phyloP scores from a whole-genome alignment of 2,113 vertebrate genomes.

The Platanista minor region DNA sequence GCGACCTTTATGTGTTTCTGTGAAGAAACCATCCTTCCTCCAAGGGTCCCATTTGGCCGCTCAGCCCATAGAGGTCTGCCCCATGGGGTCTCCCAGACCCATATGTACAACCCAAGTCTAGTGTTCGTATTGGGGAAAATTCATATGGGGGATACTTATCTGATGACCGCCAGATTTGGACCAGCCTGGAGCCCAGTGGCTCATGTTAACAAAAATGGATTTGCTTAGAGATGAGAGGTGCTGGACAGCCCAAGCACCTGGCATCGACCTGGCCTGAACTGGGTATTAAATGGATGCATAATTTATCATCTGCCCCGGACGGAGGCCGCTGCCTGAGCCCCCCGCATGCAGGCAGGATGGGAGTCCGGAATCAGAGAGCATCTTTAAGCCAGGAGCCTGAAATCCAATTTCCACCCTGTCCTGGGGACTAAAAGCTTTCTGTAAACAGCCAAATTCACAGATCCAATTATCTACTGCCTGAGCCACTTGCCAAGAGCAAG shows the following conservation, averaged over 20 bases:
- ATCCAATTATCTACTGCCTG: constrained; percentile 6
- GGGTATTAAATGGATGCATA: neutral
- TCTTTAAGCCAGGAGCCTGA: constrained; percentile 25
- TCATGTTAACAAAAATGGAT: neutral
- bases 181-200: neutral
- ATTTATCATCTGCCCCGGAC: neutral
- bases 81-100: accelerated
- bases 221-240: neutral
- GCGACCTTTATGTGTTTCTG: accelerated
- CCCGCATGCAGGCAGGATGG: neutral
- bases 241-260: neutral
- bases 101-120: accelerated
- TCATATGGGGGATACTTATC: too few species aligned
- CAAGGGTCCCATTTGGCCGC: neutral
- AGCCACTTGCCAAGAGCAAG: neutral
- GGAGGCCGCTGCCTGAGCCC: neutral
- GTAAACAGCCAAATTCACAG: neutral
- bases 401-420: constrained; percentile 63
- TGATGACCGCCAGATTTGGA: accelerated
- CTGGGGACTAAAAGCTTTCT: constrained; percentile 55
- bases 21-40: neutral
- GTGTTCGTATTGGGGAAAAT: accelerated
- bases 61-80: neutral
- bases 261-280: neutral
- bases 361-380: neutral